Base-by-base conservation (phyloP, 2,797 vertebrate genomes). In the Astyanax mexicanus region DNA sequence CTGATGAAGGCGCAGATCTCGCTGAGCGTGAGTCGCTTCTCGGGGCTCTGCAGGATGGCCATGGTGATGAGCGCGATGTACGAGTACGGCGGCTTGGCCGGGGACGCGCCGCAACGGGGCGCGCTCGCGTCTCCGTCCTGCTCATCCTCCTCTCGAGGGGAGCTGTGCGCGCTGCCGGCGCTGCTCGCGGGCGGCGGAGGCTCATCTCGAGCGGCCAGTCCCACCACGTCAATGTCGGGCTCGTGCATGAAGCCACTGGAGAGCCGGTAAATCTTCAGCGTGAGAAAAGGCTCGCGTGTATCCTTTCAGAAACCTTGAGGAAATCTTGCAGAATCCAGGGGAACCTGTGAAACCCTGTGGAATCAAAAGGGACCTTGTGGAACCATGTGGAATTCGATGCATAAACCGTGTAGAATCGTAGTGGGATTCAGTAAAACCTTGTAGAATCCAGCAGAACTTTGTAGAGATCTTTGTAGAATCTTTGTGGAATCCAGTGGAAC, bases 11-110 rank as follows among this genome's bases (percentile, higher is more conserved):
- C 93, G 67, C 95, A 96, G 68, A 97, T 96, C 71, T 93, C 94
- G 58, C 94, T 92, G 29, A 96, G 93, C 1, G 95, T 94, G 54
- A 96, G 93, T 23, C 92, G 91, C 89, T 93, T 92, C 51, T 89
- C 90, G 0, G 95, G 95, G 74, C 95, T 96, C 87, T 96, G 94
- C 45, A 95, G 92, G 77, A 97, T 95, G 37, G 96, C 95, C 96
- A 96, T 96, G 73, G 95, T 94, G 89, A 97, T 96, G 64, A 97
- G 93, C 3, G 95, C 95, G 72, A 95, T 95, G 87, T 96, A 96
- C 0, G 95, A 96, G 85, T 95, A 96, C 0, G 95, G 95, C 0
- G 95, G 95, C 84, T 96, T 96, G n/a, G 88, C 82, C 1, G 86
- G 80, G 61, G 70, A n/a, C 75, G 69, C 27, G 37, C 23, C n/a